Evolutionary conservation across 2,797 vertebrate species (phyloP).

Genomic region (Eulemur rubriventer): DNA sequence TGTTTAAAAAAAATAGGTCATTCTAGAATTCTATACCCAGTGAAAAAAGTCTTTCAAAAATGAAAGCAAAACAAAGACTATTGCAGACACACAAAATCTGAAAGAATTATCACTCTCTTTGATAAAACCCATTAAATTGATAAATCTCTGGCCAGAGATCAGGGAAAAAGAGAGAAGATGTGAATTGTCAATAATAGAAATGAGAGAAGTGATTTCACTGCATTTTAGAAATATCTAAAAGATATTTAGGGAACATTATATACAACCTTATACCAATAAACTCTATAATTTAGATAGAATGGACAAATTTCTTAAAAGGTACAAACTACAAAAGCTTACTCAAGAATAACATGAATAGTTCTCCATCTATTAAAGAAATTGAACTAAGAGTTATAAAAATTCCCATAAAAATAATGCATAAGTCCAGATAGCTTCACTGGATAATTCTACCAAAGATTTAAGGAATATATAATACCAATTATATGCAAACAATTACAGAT

Average conservation of each 20-base stretch:
- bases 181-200: neutral
- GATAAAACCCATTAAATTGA: neutral
- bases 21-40: slow-evolving; percentile 4
- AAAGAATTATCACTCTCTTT: neutral
- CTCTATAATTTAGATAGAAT: neutral
- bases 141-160: neutral
- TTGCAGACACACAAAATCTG: neutral
- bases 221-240: slow-evolving; percentile 21
- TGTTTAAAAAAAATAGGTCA: neutral
- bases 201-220: neutral
- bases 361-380: neutral
- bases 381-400: neutral
- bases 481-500: neutral
- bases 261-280: neutral
- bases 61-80: neutral
- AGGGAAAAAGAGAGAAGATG: neutral
- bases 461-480: neutral
- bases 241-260: neutral
- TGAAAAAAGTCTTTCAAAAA: neutral
- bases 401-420: neutral
- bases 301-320: neutral
- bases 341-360: neutral
- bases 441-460: neutral
- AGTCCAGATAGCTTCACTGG: neutral
- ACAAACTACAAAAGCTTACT: neutral